Evolutionary conservation across 2,888 invertebrate species (phyloP), one percentile per base, ranked within the genome.

Genomic region (Catocala sponsa): DNA sequence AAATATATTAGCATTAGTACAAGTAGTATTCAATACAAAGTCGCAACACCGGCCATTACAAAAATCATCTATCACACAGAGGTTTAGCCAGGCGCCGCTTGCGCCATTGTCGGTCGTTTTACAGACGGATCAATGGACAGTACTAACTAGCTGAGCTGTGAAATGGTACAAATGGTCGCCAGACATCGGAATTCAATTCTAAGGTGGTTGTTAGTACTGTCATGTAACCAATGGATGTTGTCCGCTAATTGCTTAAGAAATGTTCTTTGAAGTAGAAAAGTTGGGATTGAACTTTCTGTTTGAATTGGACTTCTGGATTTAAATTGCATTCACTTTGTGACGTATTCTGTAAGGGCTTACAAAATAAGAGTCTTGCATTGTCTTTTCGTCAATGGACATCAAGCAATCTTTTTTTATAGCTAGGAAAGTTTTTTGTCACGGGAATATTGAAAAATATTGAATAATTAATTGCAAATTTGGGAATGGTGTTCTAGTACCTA

Each of bases 91-190:
- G 80, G 76, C 74, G 78, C 82, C 76, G 65, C 66, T 61, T 63
- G 55, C 63, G 42, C 85, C 86, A 92, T 91, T 92, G 92, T 92
- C 84, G 85, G 80, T 55, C 46, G 50, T 56, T 56, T 75, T 88
- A 89, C 83, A 70, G 92, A 91, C 92, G 91, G 90, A 87, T 92
- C 92, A 92, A 92, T 92, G 86, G 91, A 68, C 56, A 61, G 59
- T 65, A 78, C 85, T 86, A 89, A 91, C 91, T 89, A 91, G 88
- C 82, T 54, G 62, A 89, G 90, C 91, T 84, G 90, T 89, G 91
- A 92, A 91, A 77, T 83, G 80, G 83, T 89, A 91, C 92, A 91
- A 92, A 92, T 91, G 78, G 87, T 63, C 70, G 65, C 54, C 56
- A 57, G 76, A 76, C 70, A 76, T 74, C 51, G 75, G 78, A 74